Conservation (phyloP, 2,888 invertebrate species). For the Platycnemis pennipes region DNA sequence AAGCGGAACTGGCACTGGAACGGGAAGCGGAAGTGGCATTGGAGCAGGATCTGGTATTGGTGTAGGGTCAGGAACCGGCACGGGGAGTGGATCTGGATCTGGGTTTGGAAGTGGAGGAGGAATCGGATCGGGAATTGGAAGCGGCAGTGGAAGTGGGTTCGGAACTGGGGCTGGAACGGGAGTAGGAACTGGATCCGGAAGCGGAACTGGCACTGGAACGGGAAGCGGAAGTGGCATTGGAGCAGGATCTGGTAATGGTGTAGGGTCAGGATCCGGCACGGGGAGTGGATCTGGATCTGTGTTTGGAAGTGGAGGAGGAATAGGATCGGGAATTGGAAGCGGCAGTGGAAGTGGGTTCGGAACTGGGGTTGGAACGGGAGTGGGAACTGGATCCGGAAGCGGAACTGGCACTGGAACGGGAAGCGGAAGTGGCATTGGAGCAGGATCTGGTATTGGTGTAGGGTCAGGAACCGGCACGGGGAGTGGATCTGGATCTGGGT, state of each 20-base stretch:
- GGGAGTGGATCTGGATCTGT: not conserved
- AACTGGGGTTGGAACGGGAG: not conserved
- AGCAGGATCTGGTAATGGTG: not conserved
- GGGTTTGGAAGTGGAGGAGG: not conserved
- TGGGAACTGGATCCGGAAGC: not conserved
- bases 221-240: not conserved
- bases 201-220: not conserved
- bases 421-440: not conserved
- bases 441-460: not conserved
- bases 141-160: not conserved
- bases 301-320: not conserved
- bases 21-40: not conserved
- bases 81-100: not conserved
- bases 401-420: not conserved
- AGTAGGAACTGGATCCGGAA: not conserved
- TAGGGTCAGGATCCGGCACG: not conserved
- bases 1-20: not conserved
- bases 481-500: not conserved
- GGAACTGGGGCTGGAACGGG: not conserved
- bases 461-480: no score
- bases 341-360: not conserved
- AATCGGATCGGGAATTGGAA: not conserved
- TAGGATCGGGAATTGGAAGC: not conserved
- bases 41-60: not conserved
- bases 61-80: not conserved